Percentiles rank a stretch among this genome's conserved stretches.
These are phyloP conservation scores for Calliopum simillimum DNA, from an alignment of 2,888 invertebrate species.

Conservation along the genomic window DNA sequence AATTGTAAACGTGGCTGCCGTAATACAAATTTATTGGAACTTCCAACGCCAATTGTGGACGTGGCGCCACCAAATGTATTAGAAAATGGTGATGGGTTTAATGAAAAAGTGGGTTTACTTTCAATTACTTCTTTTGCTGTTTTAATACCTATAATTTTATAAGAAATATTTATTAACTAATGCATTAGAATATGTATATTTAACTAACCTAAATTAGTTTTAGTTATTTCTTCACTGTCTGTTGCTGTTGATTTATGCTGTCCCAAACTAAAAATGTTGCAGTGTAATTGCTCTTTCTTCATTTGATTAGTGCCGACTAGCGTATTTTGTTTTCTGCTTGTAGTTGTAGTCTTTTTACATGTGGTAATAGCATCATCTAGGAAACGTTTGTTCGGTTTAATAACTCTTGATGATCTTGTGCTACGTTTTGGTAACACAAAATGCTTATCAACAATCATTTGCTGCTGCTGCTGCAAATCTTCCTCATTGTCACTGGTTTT, in stretches of 20 bases:
- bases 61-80: conserved; percentile 34
- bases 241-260: background rate
- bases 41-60: conserved; percentile 14
- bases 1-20: conserved; percentile 64
- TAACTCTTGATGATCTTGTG: conserved; percentile 86
- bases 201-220: conserved; percentile 31
- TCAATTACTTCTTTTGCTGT: conserved; percentile 40
- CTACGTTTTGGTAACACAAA: conserved; percentile 85
- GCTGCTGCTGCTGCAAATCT: conserved; percentile 51
- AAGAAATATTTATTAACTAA: too few species aligned
- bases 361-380: conserved; percentile 74
- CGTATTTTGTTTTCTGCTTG: conserved; percentile 4
- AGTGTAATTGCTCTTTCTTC: conserved; percentile 47
- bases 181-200: too few species aligned
- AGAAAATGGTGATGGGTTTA: conserved; percentile 22
- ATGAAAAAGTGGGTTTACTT: conserved; percentile 19
- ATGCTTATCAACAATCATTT: conserved; percentile 60
- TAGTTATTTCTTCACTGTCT: conserved; percentile 27
- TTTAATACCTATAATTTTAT: conserved; percentile 40
- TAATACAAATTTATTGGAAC: conserved; percentile 58
- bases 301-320: conserved; percentile 15
- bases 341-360: conserved; percentile 45
- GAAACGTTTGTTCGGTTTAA: conserved; percentile 89
- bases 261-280: conserved; percentile 57
- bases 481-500: conserved; percentile 37